Evolutionary conservation across 2,888 invertebrate species (phyloP).

Genomic region (Lamellibrachia satsuma): DNA sequence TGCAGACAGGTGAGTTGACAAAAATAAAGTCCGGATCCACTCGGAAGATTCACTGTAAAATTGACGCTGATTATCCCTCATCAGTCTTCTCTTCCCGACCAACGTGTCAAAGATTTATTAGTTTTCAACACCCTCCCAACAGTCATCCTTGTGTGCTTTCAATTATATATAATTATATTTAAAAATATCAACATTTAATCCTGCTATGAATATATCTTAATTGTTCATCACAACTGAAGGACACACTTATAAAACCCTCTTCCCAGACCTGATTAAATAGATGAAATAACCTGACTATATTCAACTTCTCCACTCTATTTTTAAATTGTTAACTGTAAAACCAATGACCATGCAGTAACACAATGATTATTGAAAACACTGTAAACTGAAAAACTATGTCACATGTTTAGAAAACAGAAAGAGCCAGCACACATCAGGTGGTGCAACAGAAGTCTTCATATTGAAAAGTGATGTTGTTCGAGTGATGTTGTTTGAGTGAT

Average conservation of each 20-base stretch:
- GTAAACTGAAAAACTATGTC: not conserved
- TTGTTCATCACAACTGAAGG: not conserved
- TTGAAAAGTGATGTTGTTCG: not conserved
- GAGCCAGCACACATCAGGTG: not conserved
- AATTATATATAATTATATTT: too few species aligned
- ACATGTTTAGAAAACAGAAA: not conserved
- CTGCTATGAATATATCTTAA: not conserved
- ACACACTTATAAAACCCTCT: not conserved
- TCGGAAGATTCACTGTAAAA: not conserved
- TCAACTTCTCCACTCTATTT: not conserved
- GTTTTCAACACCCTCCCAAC: too few species aligned
- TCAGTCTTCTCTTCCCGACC: too few species aligned
- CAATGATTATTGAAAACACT: not conserved
- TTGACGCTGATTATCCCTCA: not conserved
- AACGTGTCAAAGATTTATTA: too few species aligned
- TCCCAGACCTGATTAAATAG: not conserved
- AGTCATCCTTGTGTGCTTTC: too few species aligned
- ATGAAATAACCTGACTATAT: not conserved
- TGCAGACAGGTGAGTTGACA: slow-evolving; percentile 38
- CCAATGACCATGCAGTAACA: not conserved
- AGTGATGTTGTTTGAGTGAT: slow-evolving; percentile 20
- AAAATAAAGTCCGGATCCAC: not conserved
- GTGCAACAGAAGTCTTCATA: not conserved
- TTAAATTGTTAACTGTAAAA: not conserved
- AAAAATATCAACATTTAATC: not conserved